Conservation (phyloP, 2,888 invertebrate species). For the Caenorhabditis sinica region DNA sequence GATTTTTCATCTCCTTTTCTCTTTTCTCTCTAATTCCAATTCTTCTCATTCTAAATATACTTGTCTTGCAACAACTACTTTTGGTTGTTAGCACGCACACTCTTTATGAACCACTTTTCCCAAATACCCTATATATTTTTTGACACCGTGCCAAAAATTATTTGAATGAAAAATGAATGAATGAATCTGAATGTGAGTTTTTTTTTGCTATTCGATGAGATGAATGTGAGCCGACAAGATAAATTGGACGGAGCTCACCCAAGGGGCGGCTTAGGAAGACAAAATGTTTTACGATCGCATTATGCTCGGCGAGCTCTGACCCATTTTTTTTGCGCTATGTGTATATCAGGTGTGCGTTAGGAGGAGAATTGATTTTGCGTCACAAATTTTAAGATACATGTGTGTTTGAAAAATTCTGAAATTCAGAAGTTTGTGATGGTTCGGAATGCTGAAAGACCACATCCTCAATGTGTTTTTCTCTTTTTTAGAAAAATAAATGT, state of each 20-base stretch:
- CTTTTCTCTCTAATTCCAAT: neutral
- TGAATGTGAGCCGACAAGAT: conserved; percentile 18
- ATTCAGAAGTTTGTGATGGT: too few relatives aligned
- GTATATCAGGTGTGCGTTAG: conserved; percentile 30
- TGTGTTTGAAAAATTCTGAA: too few relatives aligned
- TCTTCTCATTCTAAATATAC: neutral
- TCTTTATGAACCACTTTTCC: neutral
- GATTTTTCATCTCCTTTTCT: neutral
- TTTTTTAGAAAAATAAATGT: too few relatives aligned
- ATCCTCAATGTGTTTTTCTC: too few relatives aligned
- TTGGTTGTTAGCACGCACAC: neutral
- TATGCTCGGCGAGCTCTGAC: conserved; percentile 30
- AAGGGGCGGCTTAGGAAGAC: neutral
- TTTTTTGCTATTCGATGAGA: neutral
- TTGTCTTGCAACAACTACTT: neutral
- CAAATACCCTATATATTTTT: too few relatives aligned
- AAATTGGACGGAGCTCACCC: neutral
- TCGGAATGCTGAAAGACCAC: too few relatives aligned
- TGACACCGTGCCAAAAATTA: conserved; percentile 19
- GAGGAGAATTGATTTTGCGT: too few relatives aligned
- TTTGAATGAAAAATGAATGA: conserved; percentile 23
- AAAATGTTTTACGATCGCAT: conserved; percentile 45
- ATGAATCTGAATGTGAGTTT: conserved; percentile 7
- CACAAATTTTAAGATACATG: too few relatives aligned
- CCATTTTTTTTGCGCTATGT: conserved; percentile 7